Evolutionary conservation across 64 coral and sea anemone genomes (phyloP).

Genomic region (Pocillopora verrucosa): DNA sequence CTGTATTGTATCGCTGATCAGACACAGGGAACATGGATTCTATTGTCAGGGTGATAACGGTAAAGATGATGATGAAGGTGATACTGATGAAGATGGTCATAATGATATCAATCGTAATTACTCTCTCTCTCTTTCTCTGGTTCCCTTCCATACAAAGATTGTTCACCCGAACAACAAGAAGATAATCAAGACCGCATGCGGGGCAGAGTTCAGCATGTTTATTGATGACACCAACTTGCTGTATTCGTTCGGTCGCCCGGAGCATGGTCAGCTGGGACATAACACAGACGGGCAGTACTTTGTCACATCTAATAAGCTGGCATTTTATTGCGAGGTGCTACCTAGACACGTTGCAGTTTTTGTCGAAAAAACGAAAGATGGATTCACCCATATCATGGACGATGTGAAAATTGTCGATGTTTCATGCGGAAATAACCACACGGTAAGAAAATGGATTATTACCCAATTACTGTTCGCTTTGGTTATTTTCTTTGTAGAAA

Average conservation of each 20-base stretch:
- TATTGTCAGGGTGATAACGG: too few relatives aligned
- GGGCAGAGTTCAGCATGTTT: slow-evolving; percentile 92
- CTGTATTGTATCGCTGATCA: too few relatives aligned
- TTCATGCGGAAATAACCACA: slow-evolving; percentile 75
- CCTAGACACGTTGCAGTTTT: slow-evolving; percentile 74
- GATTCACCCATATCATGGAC: slow-evolving; percentile 77
- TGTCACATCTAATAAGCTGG: slow-evolving; percentile 81
- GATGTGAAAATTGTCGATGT: slow-evolving; percentile 72
- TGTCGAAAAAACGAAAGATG: slow-evolving; percentile 85
- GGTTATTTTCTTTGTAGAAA: neutral
- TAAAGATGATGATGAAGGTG: too few relatives aligned
- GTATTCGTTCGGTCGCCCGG: slow-evolving; percentile 86
- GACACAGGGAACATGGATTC: too few relatives aligned
- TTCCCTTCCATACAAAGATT: slow-evolving; percentile 26
- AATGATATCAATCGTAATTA: neutral
- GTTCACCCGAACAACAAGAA: slow-evolving; percentile 81
- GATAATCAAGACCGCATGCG: slow-evolving; percentile 66
- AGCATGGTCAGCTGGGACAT: slow-evolving; percentile 82
- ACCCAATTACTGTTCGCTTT: neutral
- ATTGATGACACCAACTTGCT: slow-evolving; percentile 76
- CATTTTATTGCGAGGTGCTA: slow-evolving; percentile 74
- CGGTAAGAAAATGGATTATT: slow-evolving; percentile 16
- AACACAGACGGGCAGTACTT: slow-evolving; percentile 94
- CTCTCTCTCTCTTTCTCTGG: neutral
- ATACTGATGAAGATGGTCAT: too few relatives aligned